Base-by-base conservation (phyloP, 53 echinoderm and acorn worm genomes). In the Zoroaster sp. region DNA sequence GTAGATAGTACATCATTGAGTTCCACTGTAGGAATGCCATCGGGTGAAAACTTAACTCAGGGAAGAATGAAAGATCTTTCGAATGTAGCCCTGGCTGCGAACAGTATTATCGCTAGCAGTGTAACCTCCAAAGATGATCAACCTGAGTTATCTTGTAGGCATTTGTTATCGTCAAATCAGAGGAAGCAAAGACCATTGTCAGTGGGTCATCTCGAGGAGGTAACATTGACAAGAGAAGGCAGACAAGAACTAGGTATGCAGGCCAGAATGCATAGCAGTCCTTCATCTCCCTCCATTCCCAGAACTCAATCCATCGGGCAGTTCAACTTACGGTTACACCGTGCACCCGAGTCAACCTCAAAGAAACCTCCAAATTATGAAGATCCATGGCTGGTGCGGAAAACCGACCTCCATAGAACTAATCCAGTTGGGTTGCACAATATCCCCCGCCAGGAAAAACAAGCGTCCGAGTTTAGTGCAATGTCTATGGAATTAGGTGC, bases 381-480 rank as follows among this genome's bases (percentile, higher is more conserved):
- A 51, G 93, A 95, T 76, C 95, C 95, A 1, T 95, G 95, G 95
- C 77, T 91, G 52, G 80, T 87, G 73, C 80, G 68, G 42, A 67
- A 59, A 31, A 38, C 37, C 25, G 76, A 77, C 53, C 78, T 78
- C 8, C 33, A 73, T 17, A 87, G 91, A 37, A 81, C 81, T 81
- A 81, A 42, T 55, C 32, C 43, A 69, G 38, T 17, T 4, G 14
- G 20, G 12, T 40, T 28, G 39, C 73, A 32, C 80, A 86, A 9
- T 70, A 79, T 18, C 81, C 91, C 87, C 72, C 63, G 59, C 63
- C 80, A 25, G 51, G 80, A 63, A 69, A 65, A 55, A 35, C 80
- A 44, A 73, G 41, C 44, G 52, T 44, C 37, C 66, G 72, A 72
- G 46, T 87, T 17, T 34, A 66, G 80, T 83, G 67, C 81, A 81